Evolutionary conservation across 1,140 invertebrate genomes (phyloP).

Genomic region (Drosophila tropicalis): DNA sequence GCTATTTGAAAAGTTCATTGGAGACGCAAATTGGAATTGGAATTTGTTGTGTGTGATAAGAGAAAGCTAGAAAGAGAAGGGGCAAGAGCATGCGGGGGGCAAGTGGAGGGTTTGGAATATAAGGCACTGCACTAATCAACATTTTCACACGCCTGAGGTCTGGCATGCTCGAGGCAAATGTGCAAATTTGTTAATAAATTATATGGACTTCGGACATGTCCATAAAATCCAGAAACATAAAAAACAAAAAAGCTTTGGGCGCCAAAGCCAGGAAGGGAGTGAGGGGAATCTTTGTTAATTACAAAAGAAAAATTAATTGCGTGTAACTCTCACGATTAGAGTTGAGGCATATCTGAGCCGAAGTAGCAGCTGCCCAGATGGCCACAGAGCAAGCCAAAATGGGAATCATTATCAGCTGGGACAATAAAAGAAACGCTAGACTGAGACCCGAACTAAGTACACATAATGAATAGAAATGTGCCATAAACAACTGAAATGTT

Average conservation of each 20-base stretch:
- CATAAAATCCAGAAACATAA: slow-evolving; percentile 72
- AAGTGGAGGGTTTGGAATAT: not conserved
- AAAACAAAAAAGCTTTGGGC: slow-evolving; percentile 41
- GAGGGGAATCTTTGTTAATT: slow-evolving; percentile 61
- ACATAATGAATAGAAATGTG: slow-evolving; percentile 80
- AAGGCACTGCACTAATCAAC: slow-evolving; percentile 59
- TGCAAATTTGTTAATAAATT: slow-evolving; percentile 79
- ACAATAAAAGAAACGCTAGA: slow-evolving; percentile 73
- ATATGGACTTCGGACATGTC: slow-evolving; percentile 66
- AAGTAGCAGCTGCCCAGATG: slow-evolving; percentile 38
- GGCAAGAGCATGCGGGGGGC: not conserved
- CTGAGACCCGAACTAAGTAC: slow-evolving; percentile 61
- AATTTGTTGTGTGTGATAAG: slow-evolving; percentile 45
- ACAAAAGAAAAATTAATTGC: slow-evolving; percentile 79
- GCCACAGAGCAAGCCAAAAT: slow-evolving; percentile 32
- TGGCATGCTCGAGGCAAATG: slow-evolving; percentile 40
- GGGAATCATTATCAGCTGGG: slow-evolving; percentile 50
- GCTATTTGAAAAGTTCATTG: slow-evolving; percentile 34
- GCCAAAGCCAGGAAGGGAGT: not conserved
- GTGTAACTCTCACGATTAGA: slow-evolving; percentile 76
- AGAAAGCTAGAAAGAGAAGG: not conserved
- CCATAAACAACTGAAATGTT: slow-evolving; percentile 62
- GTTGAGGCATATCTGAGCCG: slow-evolving; percentile 20
- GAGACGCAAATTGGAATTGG: slow-evolving; percentile 66
- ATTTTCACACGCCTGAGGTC: slow-evolving; percentile 41